Percentiles rank a stretch among this genome's conserved stretches.
Conservation (phyloP, 2,888 invertebrate species). For the Heliconius ismenius region DNA sequence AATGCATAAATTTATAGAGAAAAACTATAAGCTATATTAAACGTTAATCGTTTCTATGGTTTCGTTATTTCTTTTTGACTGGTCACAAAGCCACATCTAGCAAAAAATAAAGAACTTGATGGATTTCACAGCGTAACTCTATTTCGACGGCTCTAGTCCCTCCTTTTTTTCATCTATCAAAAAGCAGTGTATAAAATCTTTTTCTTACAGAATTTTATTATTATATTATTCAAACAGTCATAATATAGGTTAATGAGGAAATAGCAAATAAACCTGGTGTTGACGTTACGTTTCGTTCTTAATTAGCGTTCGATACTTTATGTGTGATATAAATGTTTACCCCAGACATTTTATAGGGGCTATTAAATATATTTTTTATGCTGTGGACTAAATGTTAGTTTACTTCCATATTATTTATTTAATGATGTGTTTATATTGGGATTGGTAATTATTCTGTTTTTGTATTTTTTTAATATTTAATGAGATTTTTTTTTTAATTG, state of each 20-base stretch:
- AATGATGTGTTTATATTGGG: neutral
- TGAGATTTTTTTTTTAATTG: too few species aligned
- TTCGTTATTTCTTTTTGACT: too few species aligned
- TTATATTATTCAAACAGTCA: neutral
- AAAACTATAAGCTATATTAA: too few species aligned
- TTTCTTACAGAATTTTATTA: conserved; percentile 5
- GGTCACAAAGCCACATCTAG: neutral
- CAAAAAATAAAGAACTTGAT: neutral
- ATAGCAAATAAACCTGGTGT: conserved; percentile 25
- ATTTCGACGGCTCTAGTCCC: neutral
- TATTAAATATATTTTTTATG: conserved; percentile 19
- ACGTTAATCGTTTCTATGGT: too few species aligned
- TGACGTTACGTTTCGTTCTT: conserved; percentile 24
- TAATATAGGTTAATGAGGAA: conserved; percentile 25
- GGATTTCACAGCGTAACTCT: neutral
- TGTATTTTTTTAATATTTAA: neutral
- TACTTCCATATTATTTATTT: conserved; percentile 1
- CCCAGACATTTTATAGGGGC: conserved; percentile 8
- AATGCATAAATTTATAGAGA: too few species aligned
- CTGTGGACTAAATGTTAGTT: conserved; percentile 18
- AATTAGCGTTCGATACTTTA: conserved; percentile 20
- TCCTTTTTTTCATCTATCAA: neutral
- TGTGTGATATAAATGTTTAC: conserved; percentile 22
- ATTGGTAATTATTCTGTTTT: neutral
- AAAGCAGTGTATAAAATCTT: neutral